These are phyloP conservation scores for Augochlorella aurata DNA, from an alignment of 2,888 invertebrate genomes.

Conservation along the genomic window DNA sequence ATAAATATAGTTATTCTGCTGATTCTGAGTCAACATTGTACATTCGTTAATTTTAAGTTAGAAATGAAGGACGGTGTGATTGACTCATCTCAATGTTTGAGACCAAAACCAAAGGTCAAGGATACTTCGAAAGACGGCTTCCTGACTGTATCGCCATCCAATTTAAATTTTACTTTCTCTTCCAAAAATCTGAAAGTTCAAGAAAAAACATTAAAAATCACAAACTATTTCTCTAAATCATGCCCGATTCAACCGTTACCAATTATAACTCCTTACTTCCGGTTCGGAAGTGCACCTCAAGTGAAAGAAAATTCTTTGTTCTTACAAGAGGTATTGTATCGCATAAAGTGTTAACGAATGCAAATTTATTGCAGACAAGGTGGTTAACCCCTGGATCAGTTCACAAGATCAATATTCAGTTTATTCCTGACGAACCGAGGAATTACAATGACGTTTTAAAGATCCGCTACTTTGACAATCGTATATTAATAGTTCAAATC, in stretches of 20 bases:
- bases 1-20: neutral
- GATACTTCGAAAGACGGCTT: neutral
- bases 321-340: neutral
- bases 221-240: conserved; percentile 35
- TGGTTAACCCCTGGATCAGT: conserved; percentile 45
- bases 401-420: conserved; percentile 25
- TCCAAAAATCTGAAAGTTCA: conserved; percentile 30
- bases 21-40: neutral
- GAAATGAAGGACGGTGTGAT: conserved; percentile 16
- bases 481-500: conserved; percentile 21
- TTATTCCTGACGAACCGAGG: conserved; percentile 43
- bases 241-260: conserved; percentile 40
- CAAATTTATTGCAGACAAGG: conserved; percentile 21
- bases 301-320: conserved; percentile 21
- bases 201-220: conserved; percentile 32
- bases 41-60: neutral
- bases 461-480: conserved; percentile 31
- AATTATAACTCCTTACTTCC: conserved; percentile 36
- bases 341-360: neutral
- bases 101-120: neutral
- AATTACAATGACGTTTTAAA: conserved; percentile 38
- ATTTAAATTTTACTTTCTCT: conserved; percentile 38
- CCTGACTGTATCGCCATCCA: conserved; percentile 25
- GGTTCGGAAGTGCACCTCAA: conserved; percentile 8
- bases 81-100: neutral